These are phyloP conservation scores for Reticulitermes lucifugus DNA, from an alignment of 2,888 invertebrate genomes.

Conservation along the genomic window DNA sequence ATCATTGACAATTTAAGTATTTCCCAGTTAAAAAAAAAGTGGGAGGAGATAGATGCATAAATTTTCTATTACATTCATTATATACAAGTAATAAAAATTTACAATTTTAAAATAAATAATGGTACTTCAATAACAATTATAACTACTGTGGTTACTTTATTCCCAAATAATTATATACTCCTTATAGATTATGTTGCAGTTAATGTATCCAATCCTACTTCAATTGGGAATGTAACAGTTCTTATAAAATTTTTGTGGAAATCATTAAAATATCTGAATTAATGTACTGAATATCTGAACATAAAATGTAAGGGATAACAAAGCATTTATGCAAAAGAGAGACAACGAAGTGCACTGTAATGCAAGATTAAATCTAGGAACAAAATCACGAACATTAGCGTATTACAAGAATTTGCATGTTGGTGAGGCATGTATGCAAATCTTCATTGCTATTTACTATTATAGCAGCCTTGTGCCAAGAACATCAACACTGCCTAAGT, in stretches of 20 bases:
- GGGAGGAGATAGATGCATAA: not conserved
- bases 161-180: not conserved
- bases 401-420: not conserved
- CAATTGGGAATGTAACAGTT: not conserved
- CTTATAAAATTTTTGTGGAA: not conserved
- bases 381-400: not conserved
- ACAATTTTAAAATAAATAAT: constrained; percentile 9
- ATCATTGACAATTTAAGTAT: constrained; percentile 2
- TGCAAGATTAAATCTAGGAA: not conserved
- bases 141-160: not conserved
- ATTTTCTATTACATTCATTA: not conserved
- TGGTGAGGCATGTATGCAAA: not conserved
- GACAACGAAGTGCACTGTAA: not conserved
- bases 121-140: not conserved
- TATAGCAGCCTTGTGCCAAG: too few relatives aligned
- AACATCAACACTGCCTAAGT: too few relatives aligned
- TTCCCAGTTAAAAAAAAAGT: not conserved
- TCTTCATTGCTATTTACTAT: too few relatives aligned
- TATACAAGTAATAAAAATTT: constrained; percentile 6
- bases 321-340: not conserved
- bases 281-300: not conserved
- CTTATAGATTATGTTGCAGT: not conserved
- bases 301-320: not conserved
- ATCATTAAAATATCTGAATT: not conserved
- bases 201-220: constrained; percentile 4